A percentile compares a stretch with the other conserved stretches of the same genome.
Conservation (phyloP, 2,113 vertebrate genomes). For the Caloenas nicobarica region DNA sequence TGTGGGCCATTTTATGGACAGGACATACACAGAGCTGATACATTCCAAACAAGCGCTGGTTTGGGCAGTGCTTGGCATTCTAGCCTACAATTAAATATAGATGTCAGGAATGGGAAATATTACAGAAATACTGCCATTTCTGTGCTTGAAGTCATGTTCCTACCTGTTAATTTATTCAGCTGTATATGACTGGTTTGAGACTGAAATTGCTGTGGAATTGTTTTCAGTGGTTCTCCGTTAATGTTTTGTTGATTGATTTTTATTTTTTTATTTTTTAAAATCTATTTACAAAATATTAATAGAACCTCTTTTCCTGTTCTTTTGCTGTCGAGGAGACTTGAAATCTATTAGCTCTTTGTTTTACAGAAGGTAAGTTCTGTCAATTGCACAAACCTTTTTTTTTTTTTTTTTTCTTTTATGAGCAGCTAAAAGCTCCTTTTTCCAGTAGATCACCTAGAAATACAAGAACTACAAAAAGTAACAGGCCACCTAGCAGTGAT, state of each 20-base stretch:
- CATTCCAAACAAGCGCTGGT: not conserved
- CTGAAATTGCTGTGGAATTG: not conserved
- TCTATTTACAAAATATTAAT: conserved; percentile 66
- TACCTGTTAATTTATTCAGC: not conserved
- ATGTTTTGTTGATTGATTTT: not conserved
- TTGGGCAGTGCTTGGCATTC: not conserved
- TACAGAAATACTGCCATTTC: not conserved
- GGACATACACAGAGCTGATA: not conserved
- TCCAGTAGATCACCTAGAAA: not conserved
- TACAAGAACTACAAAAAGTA: not conserved
- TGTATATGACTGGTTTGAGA: not conserved
- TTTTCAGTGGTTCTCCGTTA: not conserved
- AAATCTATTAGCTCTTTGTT: conserved; percentile 80
- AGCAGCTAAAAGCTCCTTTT: not conserved
- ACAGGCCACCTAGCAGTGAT: not conserved
- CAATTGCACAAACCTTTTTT: not conserved
- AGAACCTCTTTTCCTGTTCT: conserved; percentile 65
- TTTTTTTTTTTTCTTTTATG: not conserved
- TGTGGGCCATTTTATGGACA: not conserved
- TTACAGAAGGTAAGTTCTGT: conserved; percentile 88
- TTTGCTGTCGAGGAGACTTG: conserved; percentile 84
- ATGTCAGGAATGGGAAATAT: not conserved
- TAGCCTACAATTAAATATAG: not conserved
- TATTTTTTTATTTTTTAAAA: no score
- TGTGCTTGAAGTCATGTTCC: not conserved